These are phyloP conservation scores for Zaprionus lineosus DNA, from an alignment of 2,888 invertebrate genomes.

Conservation along the genomic window DNA sequence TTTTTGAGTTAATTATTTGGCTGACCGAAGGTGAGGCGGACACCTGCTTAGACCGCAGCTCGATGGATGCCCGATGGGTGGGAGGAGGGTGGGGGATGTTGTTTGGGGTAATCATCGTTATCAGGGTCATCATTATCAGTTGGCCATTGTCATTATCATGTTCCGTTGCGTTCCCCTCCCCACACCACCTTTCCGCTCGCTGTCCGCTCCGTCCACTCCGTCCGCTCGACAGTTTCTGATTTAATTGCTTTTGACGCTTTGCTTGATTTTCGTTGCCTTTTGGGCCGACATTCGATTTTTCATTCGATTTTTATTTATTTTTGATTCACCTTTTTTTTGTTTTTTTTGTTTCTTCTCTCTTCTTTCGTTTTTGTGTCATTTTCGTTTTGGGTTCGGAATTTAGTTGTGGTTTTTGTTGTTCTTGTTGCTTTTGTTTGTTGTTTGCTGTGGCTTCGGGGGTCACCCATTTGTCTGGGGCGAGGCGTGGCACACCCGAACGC, in stretches of 20 bases:
- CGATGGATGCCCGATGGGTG: slow-evolving; percentile 2
- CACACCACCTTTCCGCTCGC: slow-evolving; percentile 5
- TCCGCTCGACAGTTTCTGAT: slow-evolving; percentile 59
- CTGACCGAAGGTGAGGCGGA: slow-evolving; percentile 15
- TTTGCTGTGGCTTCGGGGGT: slow-evolving; percentile 28
- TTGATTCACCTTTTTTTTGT: slow-evolving; percentile 19
- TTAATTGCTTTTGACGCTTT: slow-evolving; percentile 65
- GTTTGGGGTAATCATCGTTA: not conserved
- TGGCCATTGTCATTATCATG: slow-evolving; percentile 20
- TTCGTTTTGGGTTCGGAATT: too few relatives aligned
- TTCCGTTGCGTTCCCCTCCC: too few relatives aligned
- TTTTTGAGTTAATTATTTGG: slow-evolving; percentile 28
- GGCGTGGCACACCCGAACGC: too few relatives aligned
- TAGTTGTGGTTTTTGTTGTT: slow-evolving; percentile 7
- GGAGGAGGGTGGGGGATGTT: too few relatives aligned
- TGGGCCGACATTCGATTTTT: slow-evolving; percentile 8
- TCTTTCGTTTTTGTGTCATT: too few relatives aligned
- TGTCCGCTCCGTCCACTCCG: too few relatives aligned
- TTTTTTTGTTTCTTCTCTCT: slow-evolving; percentile 33
- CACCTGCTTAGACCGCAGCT: slow-evolving; percentile 26
- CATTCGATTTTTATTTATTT: slow-evolving; percentile 20
- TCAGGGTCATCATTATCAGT: slow-evolving; percentile 15
- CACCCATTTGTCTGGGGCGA: slow-evolving; percentile 31
- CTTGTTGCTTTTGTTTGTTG: slow-evolving; percentile 21
- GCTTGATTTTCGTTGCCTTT: slow-evolving; percentile 26